Base-by-base conservation (phyloP, 2,888 invertebrate species). In the Cryptus viduatorius region DNA sequence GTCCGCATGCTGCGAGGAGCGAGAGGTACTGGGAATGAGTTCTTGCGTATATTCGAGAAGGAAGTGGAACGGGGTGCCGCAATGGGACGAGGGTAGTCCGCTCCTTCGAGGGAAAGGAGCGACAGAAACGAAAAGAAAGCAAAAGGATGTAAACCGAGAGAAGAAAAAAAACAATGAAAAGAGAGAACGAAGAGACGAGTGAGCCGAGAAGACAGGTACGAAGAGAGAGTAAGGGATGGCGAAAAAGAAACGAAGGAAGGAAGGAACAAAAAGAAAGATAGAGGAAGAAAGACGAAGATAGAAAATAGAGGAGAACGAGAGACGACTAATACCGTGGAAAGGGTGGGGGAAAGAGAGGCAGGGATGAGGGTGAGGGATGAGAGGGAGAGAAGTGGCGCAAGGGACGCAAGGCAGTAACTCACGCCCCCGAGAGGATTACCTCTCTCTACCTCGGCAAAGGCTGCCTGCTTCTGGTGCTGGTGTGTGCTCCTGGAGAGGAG, bases 371-470 rank as follows among this genome's bases (percentile, higher is more conserved):
- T 72, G 86, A 83, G 86, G 85, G 86, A 84, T 86, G 88, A 79
- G 69, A 84, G 79, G 42, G 78, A 83, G 83, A 87, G 88, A 88
- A 85, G 87, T 85, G 86, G 88, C 86, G 87, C 86, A 86, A 88
- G 88, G 89, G 88, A 88, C 88, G 85, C 82, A 80, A 82, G 85
- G 89, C 90, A 87, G 86, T 87, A 87, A 93, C 93, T 94, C 93
- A 94, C 93, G 93, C 93, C 93, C 93, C 93, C 93, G 92, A 93
- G 93, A 93, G 93, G 93, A 93, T 93, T 93, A 93, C 93, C 93
- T 84, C 83, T 78, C 78, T 73, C 79, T 92, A 91, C 93, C 93
- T 92, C 90, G 91, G 91, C 90, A 90, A 79, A 90, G 89, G 88
- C 89, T 89, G 89, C 90, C 48, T 56, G 19, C 71, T 31, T 61